Conservation (phyloP, 2,797 vertebrate genomes). For the Lemur catta region DNA sequence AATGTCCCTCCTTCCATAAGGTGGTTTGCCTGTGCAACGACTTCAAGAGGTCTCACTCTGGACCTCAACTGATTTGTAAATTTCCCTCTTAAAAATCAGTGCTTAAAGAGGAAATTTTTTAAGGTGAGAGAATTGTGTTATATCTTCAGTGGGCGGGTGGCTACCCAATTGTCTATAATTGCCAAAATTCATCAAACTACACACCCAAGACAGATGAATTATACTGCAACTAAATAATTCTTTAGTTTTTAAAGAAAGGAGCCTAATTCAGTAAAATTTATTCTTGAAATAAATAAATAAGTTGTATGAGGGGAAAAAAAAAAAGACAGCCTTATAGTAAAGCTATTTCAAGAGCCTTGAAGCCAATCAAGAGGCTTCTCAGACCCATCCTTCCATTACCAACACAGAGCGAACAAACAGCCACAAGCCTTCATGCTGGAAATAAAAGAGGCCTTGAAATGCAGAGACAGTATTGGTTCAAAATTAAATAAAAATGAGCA, state of each 20-base stretch:
- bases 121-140: background rate
- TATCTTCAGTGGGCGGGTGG: background rate
- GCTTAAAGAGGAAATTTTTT: background rate
- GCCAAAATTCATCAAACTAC: background rate
- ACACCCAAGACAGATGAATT: background rate
- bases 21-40: background rate
- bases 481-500: background rate
- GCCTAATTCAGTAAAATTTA: background rate
- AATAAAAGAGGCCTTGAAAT: background rate
- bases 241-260: background rate
- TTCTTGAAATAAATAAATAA: background rate
- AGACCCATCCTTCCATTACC: background rate
- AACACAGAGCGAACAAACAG: background rate
- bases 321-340: background rate
- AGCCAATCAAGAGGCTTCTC: background rate
- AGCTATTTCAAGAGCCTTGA: background rate
- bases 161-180: background rate
- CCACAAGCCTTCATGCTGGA: background rate
- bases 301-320: background rate
- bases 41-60: background rate
- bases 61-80: background rate
- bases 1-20: background rate
- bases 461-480: background rate
- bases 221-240: background rate
- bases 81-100: background rate